Percentiles rank a stretch among this genome's conserved stretches.
Conservation (phyloP, 92 coral and sea anemone genomes). For the Bergia puertoricense region DNA sequence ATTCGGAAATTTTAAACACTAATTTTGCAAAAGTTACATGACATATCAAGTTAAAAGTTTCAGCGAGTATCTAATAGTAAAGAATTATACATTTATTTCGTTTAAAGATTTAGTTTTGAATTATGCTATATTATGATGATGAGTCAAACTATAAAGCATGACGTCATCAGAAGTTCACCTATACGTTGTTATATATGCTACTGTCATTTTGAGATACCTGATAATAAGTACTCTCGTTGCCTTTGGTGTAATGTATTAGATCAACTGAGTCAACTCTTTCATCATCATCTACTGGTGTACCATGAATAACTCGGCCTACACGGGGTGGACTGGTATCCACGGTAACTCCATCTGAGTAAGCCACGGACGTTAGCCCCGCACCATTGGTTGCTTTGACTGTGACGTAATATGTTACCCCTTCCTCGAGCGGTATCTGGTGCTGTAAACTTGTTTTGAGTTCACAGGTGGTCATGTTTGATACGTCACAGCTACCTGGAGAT, state of each 20-base stretch:
- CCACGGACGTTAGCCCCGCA: conserved; percentile 61
- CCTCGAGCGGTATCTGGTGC: conserved; percentile 44
- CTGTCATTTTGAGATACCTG: conserved; percentile 1
- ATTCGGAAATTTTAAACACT: too few species aligned
- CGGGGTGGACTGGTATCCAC: conserved; percentile 72
- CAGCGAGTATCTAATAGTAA: too few species aligned
- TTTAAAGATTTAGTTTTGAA: too few species aligned
- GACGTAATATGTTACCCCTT: conserved; percentile 68
- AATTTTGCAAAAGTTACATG: too few species aligned
- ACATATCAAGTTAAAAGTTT: too few species aligned
- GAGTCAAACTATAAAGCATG: not conserved
- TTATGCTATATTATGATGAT: too few species aligned
- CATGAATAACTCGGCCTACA: conserved; percentile 47
- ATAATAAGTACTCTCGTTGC: conserved; percentile 5
- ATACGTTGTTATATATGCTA: too few species aligned
- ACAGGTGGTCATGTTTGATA: conserved; percentile 47
- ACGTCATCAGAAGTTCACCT: not conserved
- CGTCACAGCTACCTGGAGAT: conserved; percentile 60
- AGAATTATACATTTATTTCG: too few species aligned
- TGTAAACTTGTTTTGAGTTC: conserved; percentile 52
- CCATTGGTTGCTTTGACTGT: conserved; percentile 76
- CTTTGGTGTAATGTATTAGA: conserved; percentile 16
- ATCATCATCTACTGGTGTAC: not conserved
- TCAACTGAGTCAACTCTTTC: not conserved
- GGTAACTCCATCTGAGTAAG: conserved; percentile 78